Conservation (phyloP, 2,797 vertebrate species). For the Pelochelys cantorii region DNA sequence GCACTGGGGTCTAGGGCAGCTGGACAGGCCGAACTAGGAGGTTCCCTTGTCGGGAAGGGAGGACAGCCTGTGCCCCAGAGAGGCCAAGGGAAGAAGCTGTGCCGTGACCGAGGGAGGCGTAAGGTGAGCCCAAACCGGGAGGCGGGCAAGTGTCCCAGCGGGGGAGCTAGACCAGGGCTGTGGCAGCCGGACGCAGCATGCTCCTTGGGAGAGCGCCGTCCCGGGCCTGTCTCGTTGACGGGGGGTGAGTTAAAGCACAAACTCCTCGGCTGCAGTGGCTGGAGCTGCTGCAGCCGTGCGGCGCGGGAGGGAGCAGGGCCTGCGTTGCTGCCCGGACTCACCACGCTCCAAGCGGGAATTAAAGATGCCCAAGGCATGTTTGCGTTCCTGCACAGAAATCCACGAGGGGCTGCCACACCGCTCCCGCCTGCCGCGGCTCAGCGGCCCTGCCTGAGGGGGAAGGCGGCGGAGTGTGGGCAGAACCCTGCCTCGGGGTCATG, state of each 20-base stretch:
- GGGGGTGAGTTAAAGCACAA: not conserved
- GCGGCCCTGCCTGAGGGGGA: not conserved
- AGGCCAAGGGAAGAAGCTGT: not conserved
- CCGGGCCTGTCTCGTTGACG: not conserved
- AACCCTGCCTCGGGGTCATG: not conserved
- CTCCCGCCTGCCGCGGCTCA: too few relatives aligned
- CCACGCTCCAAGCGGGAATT: not conserved
- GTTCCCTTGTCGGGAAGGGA: not conserved
- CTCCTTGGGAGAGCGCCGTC: not conserved
- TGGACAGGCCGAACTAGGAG: not conserved
- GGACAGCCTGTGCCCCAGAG: not conserved
- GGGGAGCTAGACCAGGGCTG: too few relatives aligned
- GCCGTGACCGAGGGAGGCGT: not conserved
- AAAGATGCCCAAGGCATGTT: not conserved
- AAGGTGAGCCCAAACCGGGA: not conserved
- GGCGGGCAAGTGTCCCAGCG: too few relatives aligned
- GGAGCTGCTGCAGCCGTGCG: not conserved
- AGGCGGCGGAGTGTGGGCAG: not conserved
- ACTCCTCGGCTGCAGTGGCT: not conserved
- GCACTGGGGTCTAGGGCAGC: not conserved
- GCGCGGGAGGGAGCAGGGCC: fast-evolving
- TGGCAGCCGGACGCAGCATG: not conserved
- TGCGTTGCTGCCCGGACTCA: not conserved
- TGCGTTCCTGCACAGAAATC: not conserved
- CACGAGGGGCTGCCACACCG: not conserved